phyloP scores from a whole-genome alignment of 2,797 vertebrate genomes.

The Anabas testudineus region DNA sequence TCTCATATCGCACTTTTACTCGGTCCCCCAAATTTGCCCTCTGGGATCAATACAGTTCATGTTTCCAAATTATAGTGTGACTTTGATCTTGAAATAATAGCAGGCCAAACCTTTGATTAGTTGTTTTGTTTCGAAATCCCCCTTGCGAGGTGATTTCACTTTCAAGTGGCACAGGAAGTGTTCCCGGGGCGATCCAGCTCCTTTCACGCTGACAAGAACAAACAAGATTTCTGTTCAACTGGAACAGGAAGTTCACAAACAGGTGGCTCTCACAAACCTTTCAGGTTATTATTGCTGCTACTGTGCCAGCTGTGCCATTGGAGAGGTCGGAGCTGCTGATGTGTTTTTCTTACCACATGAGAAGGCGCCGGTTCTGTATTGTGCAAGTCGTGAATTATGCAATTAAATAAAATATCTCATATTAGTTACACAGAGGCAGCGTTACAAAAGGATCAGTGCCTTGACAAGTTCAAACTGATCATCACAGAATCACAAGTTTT shows the following conservation, averaged over 20 bases:
- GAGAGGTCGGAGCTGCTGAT: not conserved
- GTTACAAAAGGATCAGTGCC: conserved; percentile 11
- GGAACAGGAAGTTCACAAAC: conserved; percentile 57
- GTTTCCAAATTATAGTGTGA: conserved; percentile 22
- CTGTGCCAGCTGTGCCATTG: conserved; percentile 52
- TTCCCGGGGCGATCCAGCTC: conserved; percentile 25
- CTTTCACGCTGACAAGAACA: conserved; percentile 55
- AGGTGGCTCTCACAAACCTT: conserved; percentile 49
- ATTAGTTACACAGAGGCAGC: conserved; percentile 10
- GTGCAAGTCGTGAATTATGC: not conserved
- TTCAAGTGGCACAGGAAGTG: conserved; percentile 36
- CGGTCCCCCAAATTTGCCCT: conserved; percentile 19
- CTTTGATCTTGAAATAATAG: conserved; percentile 50
- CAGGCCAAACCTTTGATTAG: conserved; percentile 49
- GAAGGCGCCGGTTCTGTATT: not conserved
- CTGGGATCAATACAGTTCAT: conserved; percentile 37
- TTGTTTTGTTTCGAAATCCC: conserved; percentile 49
- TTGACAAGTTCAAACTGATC: conserved; percentile 5
- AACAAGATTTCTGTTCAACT: conserved; percentile 57
- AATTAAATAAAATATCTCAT: conserved; percentile 5
- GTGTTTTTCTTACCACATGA: not conserved
- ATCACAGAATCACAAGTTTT: not conserved
- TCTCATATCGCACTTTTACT: conserved; percentile 18
- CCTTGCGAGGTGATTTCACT: conserved; percentile 25
- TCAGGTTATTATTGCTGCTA: conserved; percentile 40